Conservation (phyloP, 2,113 vertebrate species). For the Phyllopteryx taeniolatus region DNA sequence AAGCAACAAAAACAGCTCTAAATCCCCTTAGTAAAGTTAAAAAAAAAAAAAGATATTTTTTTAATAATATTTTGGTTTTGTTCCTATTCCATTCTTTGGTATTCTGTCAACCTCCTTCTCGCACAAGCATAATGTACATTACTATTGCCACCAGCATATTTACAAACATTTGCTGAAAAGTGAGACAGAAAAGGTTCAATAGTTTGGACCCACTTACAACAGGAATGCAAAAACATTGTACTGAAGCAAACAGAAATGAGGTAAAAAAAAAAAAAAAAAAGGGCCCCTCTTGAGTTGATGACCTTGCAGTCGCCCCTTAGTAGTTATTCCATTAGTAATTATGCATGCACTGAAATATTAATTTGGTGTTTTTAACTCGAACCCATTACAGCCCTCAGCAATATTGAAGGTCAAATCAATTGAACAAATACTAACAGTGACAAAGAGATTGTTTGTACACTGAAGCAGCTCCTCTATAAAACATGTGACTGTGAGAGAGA, state of each 20-base stretch:
- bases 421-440: conserved; percentile 46
- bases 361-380: conserved; percentile 59
- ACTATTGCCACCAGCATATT: no score
- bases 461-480: conserved; percentile 33
- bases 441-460: conserved; percentile 27
- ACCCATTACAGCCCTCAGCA: conserved; percentile 41
- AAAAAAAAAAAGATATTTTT: no score
- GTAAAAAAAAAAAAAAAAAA: background rate
- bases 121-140: no score
- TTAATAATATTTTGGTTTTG: no score
- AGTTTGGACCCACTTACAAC: no score
- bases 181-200: no score
- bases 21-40: no score
- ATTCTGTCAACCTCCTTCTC: no score
- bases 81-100: no score
- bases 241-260: background rate
- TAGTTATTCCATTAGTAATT: conserved; percentile 63
- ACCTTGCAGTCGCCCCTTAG: conserved; percentile 51
- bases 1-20: no score
- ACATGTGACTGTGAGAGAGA: conserved; percentile 16
- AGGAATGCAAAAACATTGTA: no score
- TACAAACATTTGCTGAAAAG: no score
- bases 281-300: conserved; percentile 31
- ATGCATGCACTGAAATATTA: conserved; percentile 52
- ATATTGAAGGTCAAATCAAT: conserved; percentile 49